These are phyloP conservation scores for Ptychobarbus kaznakovi DNA, from an alignment of 2,797 vertebrate genomes.

Conservation along the genomic window DNA sequence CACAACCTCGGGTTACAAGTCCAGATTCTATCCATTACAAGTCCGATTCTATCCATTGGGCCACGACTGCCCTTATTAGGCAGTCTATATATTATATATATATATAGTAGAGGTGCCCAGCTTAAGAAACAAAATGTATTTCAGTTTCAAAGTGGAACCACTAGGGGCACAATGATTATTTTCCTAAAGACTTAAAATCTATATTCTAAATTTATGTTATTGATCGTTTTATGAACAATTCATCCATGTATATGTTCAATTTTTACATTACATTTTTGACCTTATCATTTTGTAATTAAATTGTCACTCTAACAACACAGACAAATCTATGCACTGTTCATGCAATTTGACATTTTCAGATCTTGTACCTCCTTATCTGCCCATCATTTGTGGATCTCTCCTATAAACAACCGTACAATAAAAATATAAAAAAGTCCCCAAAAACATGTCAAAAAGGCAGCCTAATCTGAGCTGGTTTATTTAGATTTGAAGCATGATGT, in stretches of 20 bases:
- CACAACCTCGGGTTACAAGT: too few relatives aligned
- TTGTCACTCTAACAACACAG: neutral
- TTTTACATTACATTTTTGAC: neutral
- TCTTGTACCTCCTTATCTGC: neutral
- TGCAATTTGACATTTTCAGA: neutral
- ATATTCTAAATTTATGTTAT: neutral
- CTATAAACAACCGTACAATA: neutral
- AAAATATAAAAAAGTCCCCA: neutral
- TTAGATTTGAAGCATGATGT: neutral
- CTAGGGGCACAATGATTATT: neutral
- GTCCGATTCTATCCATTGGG: too few relatives aligned
- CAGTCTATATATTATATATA: too few relatives aligned
- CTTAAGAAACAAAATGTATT: neutral
- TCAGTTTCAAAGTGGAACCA: neutral
- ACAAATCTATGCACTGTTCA: neutral
- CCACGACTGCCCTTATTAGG: too few relatives aligned
- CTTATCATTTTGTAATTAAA: neutral
- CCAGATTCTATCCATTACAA: too few relatives aligned
- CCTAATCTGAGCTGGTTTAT: conserved; percentile 6
- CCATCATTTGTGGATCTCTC: neutral
- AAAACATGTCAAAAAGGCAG: neutral
- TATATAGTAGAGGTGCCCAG: too few relatives aligned
- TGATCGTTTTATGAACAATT: neutral
- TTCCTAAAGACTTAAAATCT: neutral
- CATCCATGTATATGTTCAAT: neutral